phyloP scores from a whole-genome alignment of 2,797 vertebrate species.

The Clarias pachynema region DNA sequence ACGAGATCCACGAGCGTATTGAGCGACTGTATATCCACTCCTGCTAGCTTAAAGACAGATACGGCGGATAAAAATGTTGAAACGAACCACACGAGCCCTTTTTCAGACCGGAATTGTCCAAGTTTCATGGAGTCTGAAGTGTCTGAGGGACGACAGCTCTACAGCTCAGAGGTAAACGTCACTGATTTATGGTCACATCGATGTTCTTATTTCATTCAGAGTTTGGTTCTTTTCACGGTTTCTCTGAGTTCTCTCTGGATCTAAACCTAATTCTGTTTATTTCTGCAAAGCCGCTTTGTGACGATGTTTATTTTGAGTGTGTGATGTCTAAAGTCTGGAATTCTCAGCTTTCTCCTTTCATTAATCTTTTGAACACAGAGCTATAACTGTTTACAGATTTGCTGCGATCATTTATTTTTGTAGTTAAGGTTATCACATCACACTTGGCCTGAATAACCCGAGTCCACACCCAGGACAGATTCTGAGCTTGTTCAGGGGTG shows the following conservation, averaged over 20 bases:
- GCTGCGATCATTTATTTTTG: not conserved
- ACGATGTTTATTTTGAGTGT: not conserved
- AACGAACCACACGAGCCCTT: not conserved
- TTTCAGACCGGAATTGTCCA: not conserved
- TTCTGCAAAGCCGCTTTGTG: not conserved
- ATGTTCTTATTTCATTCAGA: not conserved
- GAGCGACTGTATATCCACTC: conserved; percentile 36
- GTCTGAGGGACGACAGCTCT: not conserved
- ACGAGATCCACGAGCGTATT: conserved; percentile 59
- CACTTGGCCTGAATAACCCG: not conserved
- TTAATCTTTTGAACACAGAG: not conserved
- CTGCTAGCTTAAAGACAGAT: conserved; percentile 36
- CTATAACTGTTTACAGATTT: not conserved
- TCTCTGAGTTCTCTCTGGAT: not conserved
- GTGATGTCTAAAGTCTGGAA: not conserved
- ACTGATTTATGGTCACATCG: not conserved
- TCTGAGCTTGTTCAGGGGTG: not conserved
- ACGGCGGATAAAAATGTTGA: conserved; percentile 7
- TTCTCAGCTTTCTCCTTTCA: not conserved
- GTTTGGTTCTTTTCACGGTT: not conserved
- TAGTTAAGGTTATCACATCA: not conserved
- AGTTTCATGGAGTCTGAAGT: not conserved
- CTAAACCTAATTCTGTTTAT: not conserved
- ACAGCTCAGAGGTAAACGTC: not conserved
- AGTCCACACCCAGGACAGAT: not conserved